Evolutionary conservation across 2,797 vertebrate species (phyloP), one percentile per base, ranked within the genome.

Genomic region (Pygocentrus nattereri): DNA sequence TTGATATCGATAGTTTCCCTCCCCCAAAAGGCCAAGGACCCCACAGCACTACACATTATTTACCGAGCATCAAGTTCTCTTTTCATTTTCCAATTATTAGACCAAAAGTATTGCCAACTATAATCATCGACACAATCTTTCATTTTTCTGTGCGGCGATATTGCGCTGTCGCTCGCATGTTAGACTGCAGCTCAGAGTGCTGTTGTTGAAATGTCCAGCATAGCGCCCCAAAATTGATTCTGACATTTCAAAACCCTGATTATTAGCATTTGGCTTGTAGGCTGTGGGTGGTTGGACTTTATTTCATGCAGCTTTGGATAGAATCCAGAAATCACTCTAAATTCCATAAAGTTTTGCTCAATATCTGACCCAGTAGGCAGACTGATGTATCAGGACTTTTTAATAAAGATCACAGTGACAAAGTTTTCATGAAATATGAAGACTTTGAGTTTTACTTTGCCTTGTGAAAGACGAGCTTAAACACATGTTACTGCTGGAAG

Each of bases 201-300:
- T 78, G 59, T 72, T 80, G 73, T 78, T 75, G 38, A 81, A 78
- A 47, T 44, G 70, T 84, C 47, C 61, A 49, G 21, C 0, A 8
- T 49, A 30, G 52, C 47, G 56, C 34, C 12, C 41, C 34, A 62
- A 50, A 81, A 84, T 70, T 78, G 79, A 64, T 38, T 78, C 18
- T 78, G 75, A 75, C 83, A 81, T 78, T 81, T 80, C 79, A 73
- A 80, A 84, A 78, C 58, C 47, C 49, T 47, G 54, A 85, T 74
- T 72, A 69, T 81, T 72, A 72, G 74, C 34, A 61, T 78, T 81
- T 78, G 62, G 31, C 38, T 52, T 73, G 41, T 52, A 25, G 54
- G 52, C 58, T 80, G 38, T 41, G 58, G 78, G 59, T 50, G 49
- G 68, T 68, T 69, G 41, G 59, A 25, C 59, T 52, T 67, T 76